These are phyloP conservation scores for Indicator indicator DNA, from an alignment of 2,113 vertebrate species.

Conservation along the genomic window DNA sequence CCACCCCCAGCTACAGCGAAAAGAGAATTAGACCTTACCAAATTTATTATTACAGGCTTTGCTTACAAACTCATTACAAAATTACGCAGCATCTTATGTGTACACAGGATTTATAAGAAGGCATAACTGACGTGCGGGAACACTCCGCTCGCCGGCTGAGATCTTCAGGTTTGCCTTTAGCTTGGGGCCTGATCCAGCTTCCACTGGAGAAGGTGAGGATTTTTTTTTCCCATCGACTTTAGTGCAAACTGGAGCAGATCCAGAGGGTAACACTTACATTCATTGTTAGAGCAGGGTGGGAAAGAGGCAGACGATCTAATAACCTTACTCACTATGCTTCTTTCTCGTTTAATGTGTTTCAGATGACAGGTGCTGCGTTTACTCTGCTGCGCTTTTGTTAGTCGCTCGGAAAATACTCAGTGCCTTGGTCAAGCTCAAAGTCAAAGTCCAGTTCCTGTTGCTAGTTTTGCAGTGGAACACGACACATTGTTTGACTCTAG, in stretches of 20 bases:
- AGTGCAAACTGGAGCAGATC: slow-evolving; percentile 10
- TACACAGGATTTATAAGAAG: slow-evolving; percentile 44
- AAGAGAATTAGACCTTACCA: slow-evolving; percentile 39
- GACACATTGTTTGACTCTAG: neutral
- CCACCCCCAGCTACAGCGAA: neutral
- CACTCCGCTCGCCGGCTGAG: neutral
- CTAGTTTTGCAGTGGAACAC: neutral
- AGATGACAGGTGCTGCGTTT: neutral
- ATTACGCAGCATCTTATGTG: slow-evolving; percentile 49
- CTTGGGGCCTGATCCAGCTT: neutral
- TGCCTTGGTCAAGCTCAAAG: neutral
- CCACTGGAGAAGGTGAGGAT: slow-evolving; percentile 3
- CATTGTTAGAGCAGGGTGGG: slow-evolving; percentile 28
- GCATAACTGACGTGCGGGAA: neutral
- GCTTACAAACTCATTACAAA: slow-evolving; percentile 62
- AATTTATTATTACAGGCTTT: slow-evolving; percentile 69
- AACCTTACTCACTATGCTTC: neutral
- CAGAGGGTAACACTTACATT: slow-evolving; percentile 53
- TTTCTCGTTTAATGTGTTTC: slow-evolving; percentile 27
- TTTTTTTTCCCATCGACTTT: neutral
- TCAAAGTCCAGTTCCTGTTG: neutral
- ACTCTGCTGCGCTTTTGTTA: neutral
- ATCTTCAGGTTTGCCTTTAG: neutral
- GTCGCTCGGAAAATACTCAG: neutral
- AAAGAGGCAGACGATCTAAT: slow-evolving; percentile 1